Evolutionary conservation across 2,113 vertebrate genomes (phyloP).

Genomic region (Neoarius graeffei): DNA sequence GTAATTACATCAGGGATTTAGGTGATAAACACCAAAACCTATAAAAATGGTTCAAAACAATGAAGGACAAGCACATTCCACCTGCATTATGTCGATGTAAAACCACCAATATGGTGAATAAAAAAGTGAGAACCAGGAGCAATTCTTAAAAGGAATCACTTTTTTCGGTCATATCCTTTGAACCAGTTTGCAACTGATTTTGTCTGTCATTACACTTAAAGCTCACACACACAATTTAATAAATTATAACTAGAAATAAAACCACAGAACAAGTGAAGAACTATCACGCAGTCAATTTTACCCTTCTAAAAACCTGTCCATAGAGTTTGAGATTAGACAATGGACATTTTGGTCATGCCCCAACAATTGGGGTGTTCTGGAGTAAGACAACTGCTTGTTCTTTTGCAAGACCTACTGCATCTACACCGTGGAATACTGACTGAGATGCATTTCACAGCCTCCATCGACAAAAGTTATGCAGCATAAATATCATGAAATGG

Average conservation of each 20-base stretch:
- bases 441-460: constrained; percentile 31
- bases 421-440: constrained; percentile 27
- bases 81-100: constrained; percentile 65
- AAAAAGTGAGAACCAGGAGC: constrained; percentile 42
- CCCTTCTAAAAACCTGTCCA: not conserved
- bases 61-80: constrained; percentile 45
- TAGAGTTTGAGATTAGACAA: not conserved
- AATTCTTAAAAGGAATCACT: constrained; percentile 42
- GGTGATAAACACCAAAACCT: not conserved
- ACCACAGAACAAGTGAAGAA: not conserved
- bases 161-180: constrained; percentile 21
- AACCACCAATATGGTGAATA: constrained; percentile 77
- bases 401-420: not conserved
- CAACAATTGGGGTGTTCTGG: not conserved
- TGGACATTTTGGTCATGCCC: not conserved
- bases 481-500: not conserved
- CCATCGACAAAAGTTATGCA: not conserved
- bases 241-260: not conserved
- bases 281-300: not conserved
- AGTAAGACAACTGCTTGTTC: not conserved
- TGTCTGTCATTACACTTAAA: constrained; percentile 29
- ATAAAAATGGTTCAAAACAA: constrained; percentile 47
- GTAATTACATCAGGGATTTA: not conserved
- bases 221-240: constrained; percentile 22
- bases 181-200: constrained; percentile 45